Conservation (phyloP, 2,113 vertebrate species). For the Tenrec ecaudatus region DNA sequence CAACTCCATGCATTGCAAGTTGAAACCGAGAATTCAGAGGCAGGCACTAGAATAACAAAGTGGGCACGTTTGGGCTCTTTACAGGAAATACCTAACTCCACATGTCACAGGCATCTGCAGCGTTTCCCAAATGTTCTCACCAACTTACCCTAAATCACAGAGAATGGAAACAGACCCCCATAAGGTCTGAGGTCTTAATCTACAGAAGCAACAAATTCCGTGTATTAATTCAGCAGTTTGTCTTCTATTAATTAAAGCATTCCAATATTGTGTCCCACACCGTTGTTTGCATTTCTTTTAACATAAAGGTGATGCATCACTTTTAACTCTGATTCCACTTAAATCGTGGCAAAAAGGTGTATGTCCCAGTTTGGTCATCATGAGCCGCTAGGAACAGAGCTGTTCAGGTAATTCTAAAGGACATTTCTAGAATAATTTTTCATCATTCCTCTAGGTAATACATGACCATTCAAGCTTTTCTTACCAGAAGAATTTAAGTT, state of each 20-base stretch:
- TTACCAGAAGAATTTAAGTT: slow-evolving; percentile 48
- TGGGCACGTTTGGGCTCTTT: slow-evolving; percentile 62
- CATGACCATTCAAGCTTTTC: background rate
- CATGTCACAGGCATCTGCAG: slow-evolving; percentile 59
- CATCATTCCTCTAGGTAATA: background rate
- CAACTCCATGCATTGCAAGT: slow-evolving; percentile 66
- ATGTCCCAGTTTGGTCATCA: background rate
- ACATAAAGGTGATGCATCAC: slow-evolving; percentile 24
- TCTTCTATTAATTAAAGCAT: slow-evolving; percentile 66
- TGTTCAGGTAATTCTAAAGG: background rate
- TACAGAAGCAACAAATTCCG: slow-evolving; percentile 44
- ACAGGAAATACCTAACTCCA: slow-evolving; percentile 76
- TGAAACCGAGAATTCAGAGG: slow-evolving; percentile 65
- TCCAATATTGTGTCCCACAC: slow-evolving; percentile 28
- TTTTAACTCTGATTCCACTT: slow-evolving; percentile 25
- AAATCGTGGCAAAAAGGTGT: slow-evolving; percentile 1
- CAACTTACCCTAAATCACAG: slow-evolving; percentile 34
- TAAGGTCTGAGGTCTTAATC: slow-evolving; percentile 9
- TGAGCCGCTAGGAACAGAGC: background rate
- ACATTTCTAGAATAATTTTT: background rate
- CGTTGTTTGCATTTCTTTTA: slow-evolving; percentile 9
- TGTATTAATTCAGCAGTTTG: slow-evolving; percentile 21
- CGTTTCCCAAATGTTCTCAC: slow-evolving; percentile 68
- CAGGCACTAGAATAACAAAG: slow-evolving; percentile 74
- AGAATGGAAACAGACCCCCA: slow-evolving; percentile 31